phyloP scores from a whole-genome alignment of 1,140 invertebrate species.

The Ectropis grisescens region DNA sequence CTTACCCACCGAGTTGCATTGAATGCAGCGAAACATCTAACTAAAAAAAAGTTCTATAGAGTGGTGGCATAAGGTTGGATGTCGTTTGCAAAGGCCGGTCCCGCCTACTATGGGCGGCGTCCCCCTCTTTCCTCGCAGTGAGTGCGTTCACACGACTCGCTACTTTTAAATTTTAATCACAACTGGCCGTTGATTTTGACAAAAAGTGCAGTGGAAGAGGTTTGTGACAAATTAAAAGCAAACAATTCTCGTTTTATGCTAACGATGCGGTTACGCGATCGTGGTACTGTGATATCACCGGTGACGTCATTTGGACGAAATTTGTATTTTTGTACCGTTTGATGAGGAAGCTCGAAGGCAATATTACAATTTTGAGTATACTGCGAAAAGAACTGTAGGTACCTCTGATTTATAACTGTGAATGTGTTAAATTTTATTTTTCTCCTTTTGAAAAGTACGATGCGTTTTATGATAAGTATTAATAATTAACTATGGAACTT shows the following conservation, averaged over 20 bases:
- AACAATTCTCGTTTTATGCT: slow-evolving; percentile 3
- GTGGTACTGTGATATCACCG: no score
- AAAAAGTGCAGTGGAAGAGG: slow-evolving; percentile 40
- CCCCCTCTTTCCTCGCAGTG: slow-evolving; percentile 30
- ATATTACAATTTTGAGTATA: no score
- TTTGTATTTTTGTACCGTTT: no score
- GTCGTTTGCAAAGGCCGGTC: slow-evolving; percentile 18
- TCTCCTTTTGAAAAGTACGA: no score
- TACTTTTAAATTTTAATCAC: slow-evolving; percentile 66
- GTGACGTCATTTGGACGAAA: no score
- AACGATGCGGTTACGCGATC: slow-evolving; percentile 5
- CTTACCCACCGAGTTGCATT: slow-evolving; percentile 44
- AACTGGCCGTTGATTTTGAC: slow-evolving; percentile 45
- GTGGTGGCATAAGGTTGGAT: slow-evolving; percentile 13
- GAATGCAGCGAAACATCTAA: slow-evolving; percentile 23
- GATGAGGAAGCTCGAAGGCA: no score
- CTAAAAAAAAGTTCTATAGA: slow-evolving; percentile 9
- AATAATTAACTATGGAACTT: no score
- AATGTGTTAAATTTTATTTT: no score
- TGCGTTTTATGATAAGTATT: no score
- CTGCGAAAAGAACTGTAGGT: no score
- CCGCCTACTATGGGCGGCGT: slow-evolving; percentile 60
- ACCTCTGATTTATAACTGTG: no score
- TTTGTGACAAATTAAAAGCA: slow-evolving; percentile 21
- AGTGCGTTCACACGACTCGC: slow-evolving; percentile 59